These are phyloP conservation scores for Enteromius trimaculatus DNA, from an alignment of 2,797 vertebrate species.

Conservation along the genomic window DNA sequence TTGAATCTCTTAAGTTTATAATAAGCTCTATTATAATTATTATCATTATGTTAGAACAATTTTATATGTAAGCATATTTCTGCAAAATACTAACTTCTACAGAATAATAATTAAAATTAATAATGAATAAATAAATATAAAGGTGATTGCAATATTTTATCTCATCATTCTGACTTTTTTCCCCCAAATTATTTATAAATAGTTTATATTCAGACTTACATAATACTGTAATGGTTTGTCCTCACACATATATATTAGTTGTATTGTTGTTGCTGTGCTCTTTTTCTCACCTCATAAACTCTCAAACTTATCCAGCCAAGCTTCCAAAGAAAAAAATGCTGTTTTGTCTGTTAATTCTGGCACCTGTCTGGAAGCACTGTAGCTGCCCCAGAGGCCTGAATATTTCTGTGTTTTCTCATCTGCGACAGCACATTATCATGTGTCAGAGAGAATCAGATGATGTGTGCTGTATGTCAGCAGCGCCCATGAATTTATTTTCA, in stretches of 20 bases:
- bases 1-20: too few species aligned
- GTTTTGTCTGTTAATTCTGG: slow-evolving; percentile 54
- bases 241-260: neutral
- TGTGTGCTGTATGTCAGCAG: slow-evolving; percentile 59
- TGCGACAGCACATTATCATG: slow-evolving; percentile 55
- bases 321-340: neutral
- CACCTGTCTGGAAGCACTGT: slow-evolving; percentile 50
- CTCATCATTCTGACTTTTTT: too few species aligned
- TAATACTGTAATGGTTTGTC: neutral
- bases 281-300: neutral
- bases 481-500: slow-evolving; percentile 50
- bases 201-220: neutral
- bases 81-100: too few species aligned
- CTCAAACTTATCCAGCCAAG: slow-evolving; percentile 1
- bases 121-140: too few species aligned
- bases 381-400: slow-evolving; percentile 52
- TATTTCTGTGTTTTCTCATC: slow-evolving; percentile 66
- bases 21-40: too few species aligned
- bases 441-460: slow-evolving; percentile 66
- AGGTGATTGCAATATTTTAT: too few species aligned
- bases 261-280: neutral
- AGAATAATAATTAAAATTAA: too few species aligned
- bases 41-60: too few species aligned
- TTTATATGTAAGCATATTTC: too few species aligned
- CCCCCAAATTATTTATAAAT: too few species aligned